Evolutionary conservation across 1,140 invertebrate genomes (phyloP).

Genomic region (Pseudoatta argentina): DNA sequence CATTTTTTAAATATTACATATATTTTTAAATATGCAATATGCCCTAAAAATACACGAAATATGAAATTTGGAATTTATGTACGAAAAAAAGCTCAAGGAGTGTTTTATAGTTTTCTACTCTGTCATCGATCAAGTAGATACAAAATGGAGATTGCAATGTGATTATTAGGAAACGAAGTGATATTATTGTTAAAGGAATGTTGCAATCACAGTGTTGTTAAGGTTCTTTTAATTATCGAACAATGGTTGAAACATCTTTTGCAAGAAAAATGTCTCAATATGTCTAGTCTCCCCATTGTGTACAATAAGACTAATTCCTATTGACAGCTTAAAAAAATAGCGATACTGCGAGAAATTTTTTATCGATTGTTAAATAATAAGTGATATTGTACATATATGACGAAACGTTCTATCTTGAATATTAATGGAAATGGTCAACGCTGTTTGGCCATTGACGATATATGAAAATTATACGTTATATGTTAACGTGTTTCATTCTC

Average conservation of each 20-base stretch:
- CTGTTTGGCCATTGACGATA: neutral
- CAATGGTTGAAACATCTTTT: constrained; percentile 48
- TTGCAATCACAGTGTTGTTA: constrained; percentile 16
- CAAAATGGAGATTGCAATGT: constrained; percentile 20
- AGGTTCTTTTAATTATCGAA: constrained; percentile 24
- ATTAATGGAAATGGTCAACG: neutral
- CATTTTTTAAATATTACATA: constrained; percentile 11
- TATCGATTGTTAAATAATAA: constrained; percentile 71
- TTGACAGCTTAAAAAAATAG: constrained; percentile 52
- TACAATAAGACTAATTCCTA: constrained; percentile 74
- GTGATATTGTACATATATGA: constrained; percentile 25
- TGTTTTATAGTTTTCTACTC: constrained; percentile 73
- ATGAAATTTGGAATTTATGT: neutral
- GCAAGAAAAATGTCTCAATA: constrained; percentile 50
- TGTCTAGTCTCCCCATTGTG: constrained; percentile 75
- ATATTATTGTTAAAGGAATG: constrained; percentile 50
- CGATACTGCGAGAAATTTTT: constrained; percentile 62
- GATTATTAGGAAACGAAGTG: constrained; percentile 33
- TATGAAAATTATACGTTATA: constrained; percentile 16
- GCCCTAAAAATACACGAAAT: constrained; percentile 11
- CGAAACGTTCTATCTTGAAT: constrained; percentile 13
- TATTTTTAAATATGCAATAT: constrained; percentile 15
- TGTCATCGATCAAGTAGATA: constrained; percentile 46
- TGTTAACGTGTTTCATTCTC: constrained; percentile 22
- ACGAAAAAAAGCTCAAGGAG: constrained; percentile 10